Evolutionary conservation across 2,888 invertebrate genomes (phyloP).

Genomic region (Hermaeophaga mercurialis): DNA sequence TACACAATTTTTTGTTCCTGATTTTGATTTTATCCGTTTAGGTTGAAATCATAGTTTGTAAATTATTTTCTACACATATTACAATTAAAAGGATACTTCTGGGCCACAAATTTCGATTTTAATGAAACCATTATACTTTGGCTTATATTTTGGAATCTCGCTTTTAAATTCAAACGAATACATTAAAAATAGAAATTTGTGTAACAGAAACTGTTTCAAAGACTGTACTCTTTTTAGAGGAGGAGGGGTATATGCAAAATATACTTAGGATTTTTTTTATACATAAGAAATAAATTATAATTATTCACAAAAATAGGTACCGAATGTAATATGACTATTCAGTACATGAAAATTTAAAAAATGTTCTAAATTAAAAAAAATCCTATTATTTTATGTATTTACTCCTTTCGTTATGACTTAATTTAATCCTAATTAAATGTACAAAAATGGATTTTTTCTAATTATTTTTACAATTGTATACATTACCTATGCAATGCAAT

Average conservation of each 20-base stretch:
- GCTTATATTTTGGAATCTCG: conserved; percentile 29
- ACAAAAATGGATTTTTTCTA: conserved; percentile 15
- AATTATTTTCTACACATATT: conserved; percentile 27
- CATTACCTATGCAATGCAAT: conserved; percentile 16
- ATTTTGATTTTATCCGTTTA: conserved; percentile 28
- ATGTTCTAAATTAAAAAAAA: conserved; percentile 4
- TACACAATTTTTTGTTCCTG: conserved; percentile 34
- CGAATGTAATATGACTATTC: too few species aligned
- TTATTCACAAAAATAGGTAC: too few species aligned
- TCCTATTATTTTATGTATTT: conserved; percentile 16
- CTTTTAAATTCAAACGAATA: background rate
- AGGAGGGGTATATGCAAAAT: conserved; percentile 8
- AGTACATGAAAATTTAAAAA: too few species aligned
- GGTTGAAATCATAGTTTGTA: conserved; percentile 32
- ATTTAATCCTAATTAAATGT: conserved; percentile 27
- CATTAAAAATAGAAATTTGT: conserved; percentile 25
- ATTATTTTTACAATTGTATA: conserved; percentile 17
- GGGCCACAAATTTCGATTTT: conserved; percentile 28
- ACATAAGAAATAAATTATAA: background rate
- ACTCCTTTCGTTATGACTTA: conserved; percentile 27
- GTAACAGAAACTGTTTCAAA: conserved; percentile 27
- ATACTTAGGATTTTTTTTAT: background rate
- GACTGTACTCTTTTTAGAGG: conserved; percentile 23
- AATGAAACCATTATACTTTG: background rate
- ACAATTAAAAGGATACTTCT: conserved; percentile 18